Conservation (phyloP, 2,888 invertebrate genomes). For the Hyposoter didymator region DNA sequence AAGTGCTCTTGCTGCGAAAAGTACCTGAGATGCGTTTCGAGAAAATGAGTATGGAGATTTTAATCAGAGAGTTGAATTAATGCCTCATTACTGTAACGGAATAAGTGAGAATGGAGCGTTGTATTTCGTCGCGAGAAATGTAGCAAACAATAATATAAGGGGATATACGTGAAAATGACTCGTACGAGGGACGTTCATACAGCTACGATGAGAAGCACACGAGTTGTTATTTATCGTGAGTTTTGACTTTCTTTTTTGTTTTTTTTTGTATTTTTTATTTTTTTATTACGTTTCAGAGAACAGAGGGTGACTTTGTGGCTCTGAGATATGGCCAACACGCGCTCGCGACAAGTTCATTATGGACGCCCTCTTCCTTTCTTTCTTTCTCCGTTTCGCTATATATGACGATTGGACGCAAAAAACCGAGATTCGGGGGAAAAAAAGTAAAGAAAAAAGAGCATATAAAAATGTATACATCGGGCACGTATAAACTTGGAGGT, state of each 20-base stretch:
- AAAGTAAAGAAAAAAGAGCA: slow-evolving; percentile 7
- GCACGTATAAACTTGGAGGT: slow-evolving; percentile 24
- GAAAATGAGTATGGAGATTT: neutral
- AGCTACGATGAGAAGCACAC: slow-evolving; percentile 12
- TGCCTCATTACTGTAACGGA: neutral
- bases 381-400: slow-evolving; percentile 9
- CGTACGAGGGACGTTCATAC: slow-evolving; percentile 26
- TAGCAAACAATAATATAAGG: slow-evolving; percentile 28
- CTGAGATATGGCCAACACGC: slow-evolving; percentile 76
- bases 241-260: neutral
- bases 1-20: neutral
- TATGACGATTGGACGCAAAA: slow-evolving; percentile 28
- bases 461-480: slow-evolving; percentile 19
- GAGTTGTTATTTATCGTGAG: slow-evolving; percentile 57
- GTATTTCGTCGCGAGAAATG: slow-evolving; percentile 4
- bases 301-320: slow-evolving; percentile 70
- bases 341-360: slow-evolving; percentile 77
- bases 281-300: slow-evolving; percentile 52
- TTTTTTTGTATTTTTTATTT: neutral
- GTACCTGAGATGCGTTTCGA: neutral
- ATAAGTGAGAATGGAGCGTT: slow-evolving; percentile 6
- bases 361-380: slow-evolving; percentile 46
- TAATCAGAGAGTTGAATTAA: neutral
- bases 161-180: slow-evolving; percentile 18
- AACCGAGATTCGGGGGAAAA: slow-evolving; percentile 22